Evolutionary conservation across 2,888 invertebrate species (phyloP).

Genomic region (Hirtodrosophila alboralis): DNA sequence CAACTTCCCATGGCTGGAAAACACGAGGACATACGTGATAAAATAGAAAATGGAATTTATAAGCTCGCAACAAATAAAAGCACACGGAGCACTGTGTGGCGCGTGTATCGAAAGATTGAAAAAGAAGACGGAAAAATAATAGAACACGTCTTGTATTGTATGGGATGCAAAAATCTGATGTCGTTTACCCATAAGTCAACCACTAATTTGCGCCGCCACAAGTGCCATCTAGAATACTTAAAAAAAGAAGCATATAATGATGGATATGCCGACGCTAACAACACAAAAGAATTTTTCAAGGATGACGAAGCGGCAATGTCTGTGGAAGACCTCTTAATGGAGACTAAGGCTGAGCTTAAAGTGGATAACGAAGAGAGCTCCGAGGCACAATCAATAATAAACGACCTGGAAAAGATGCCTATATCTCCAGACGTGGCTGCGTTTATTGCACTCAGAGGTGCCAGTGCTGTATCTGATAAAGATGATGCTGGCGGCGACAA

Average conservation of each 20-base stretch:
- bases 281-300: constrained; percentile 41
- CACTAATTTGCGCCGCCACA: constrained; percentile 61
- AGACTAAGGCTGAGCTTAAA: constrained; percentile 37
- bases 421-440: constrained; percentile 49
- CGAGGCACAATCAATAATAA: constrained; percentile 14
- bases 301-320: constrained; percentile 44
- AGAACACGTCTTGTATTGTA: constrained; percentile 57
- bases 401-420: constrained; percentile 57
- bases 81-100: constrained; percentile 67
- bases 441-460: constrained; percentile 42
- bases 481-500: constrained; percentile 6
- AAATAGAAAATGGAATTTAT: constrained; percentile 60
- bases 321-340: constrained; percentile 25
- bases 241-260: constrained; percentile 46
- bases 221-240: constrained; percentile 59
- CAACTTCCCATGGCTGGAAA: constrained; percentile 49
- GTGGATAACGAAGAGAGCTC: constrained; percentile 38
- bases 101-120: constrained; percentile 58
- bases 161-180: constrained; percentile 62
- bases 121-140: constrained; percentile 64
- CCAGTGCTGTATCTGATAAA: constrained; percentile 6
- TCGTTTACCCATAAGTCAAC: constrained; percentile 67
- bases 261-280: constrained; percentile 33
- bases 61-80: constrained; percentile 58
- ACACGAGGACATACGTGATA: constrained; percentile 60